Conservation (phyloP, 2,888 invertebrate genomes). For the Netelia fuscicornis region DNA sequence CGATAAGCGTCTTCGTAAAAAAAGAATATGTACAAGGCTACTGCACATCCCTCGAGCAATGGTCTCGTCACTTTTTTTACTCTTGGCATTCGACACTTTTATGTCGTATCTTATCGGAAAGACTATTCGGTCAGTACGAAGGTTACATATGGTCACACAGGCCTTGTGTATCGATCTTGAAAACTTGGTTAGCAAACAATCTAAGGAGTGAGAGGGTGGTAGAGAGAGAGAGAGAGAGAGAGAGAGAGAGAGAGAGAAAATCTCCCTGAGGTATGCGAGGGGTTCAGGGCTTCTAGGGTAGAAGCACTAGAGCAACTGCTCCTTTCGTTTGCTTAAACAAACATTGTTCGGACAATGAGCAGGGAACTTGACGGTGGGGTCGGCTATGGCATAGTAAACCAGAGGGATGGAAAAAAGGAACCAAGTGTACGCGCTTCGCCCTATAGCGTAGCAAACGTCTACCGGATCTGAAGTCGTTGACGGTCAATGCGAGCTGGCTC, state of each 20-base stretch:
- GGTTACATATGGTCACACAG: neutral
- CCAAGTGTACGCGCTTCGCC: constrained; percentile 47
- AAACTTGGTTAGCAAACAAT: constrained; percentile 70
- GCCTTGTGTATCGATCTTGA: constrained; percentile 75
- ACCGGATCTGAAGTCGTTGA: constrained; percentile 26
- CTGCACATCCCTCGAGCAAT: neutral
- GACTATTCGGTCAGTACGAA: neutral
- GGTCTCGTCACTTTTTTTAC: neutral
- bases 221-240: constrained; percentile 60
- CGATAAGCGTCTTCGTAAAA: no score
- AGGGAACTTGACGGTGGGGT: constrained; percentile 45
- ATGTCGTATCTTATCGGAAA: neutral
- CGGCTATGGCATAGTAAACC: constrained; percentile 27
- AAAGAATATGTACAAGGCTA: no score
- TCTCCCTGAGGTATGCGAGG: constrained; percentile 46
- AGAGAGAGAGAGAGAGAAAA: constrained; percentile 55
- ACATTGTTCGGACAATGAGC: constrained; percentile 80
- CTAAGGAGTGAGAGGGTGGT: constrained; percentile 72
- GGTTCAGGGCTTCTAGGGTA: constrained; percentile 30
- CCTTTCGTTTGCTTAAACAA: constrained; percentile 84
- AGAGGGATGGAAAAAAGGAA: constrained; percentile 57
- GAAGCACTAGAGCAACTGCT: constrained; percentile 56
- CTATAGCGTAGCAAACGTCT: constrained; percentile 57
- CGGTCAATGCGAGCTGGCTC: constrained; percentile 41
- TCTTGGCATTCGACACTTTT: neutral